These are phyloP conservation scores for Petrocephalus microphthalmus DNA, from an alignment of 2,113 vertebrate species.

Conservation along the genomic window DNA sequence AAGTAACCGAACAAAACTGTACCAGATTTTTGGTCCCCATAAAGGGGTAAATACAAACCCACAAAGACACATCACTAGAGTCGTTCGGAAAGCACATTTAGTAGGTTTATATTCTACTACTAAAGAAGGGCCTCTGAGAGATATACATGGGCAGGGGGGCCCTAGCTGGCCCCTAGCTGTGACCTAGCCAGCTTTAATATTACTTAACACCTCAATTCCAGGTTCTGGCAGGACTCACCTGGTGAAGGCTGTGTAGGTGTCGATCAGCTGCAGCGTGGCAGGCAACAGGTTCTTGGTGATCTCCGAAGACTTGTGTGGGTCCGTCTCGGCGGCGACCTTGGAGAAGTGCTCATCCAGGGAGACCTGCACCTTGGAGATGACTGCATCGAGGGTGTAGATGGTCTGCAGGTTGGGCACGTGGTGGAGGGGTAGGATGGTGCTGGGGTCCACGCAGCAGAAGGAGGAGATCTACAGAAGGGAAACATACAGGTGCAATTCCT, in stretches of 20 bases:
- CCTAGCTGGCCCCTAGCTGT: not conserved
- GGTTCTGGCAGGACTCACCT: constrained; percentile 57
- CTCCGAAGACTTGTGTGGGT: constrained; percentile 81
- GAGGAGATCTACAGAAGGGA: constrained; percentile 78
- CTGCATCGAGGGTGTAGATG: constrained; percentile 90
- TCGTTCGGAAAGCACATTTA: not conserved
- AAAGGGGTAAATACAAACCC: not conserved
- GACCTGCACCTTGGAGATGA: constrained; percentile 95
- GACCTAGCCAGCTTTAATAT: not conserved
- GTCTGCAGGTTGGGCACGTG: constrained; percentile 90
- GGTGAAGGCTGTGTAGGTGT: constrained; percentile 83
- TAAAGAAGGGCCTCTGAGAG: not conserved
- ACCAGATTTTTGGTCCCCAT: not conserved
- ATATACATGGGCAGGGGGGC: not conserved
- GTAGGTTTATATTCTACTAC: not conserved
- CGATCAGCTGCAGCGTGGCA: constrained; percentile 84
- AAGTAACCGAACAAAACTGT: not conserved
- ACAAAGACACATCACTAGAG: not conserved
- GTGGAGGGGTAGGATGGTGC: constrained; percentile 76
- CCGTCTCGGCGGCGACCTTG: constrained; percentile 83
- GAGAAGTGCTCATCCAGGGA: constrained; percentile 93
- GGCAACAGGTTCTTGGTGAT: constrained; percentile 93
- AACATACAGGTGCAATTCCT: not conserved
- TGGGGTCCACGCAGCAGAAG: constrained; percentile 80
- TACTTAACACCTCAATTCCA: not conserved